A percentile compares a stretch with the other conserved stretches of the same genome.
Evolutionary conservation across 1,140 invertebrate species (phyloP).

Genomic region (Nixonia krombeini): DNA sequence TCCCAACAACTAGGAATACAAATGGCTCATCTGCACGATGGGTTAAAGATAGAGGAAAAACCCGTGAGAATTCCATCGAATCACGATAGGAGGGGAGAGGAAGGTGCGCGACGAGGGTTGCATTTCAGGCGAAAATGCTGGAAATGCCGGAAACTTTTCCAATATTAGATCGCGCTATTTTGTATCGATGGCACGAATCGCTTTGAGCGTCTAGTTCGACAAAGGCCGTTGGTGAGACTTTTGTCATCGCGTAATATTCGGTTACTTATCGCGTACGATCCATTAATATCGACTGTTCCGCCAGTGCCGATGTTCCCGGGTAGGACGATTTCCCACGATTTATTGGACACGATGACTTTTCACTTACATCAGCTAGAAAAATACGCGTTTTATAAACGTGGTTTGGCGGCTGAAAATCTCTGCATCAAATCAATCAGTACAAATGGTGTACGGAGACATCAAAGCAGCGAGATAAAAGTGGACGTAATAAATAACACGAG

Average conservation of each 20-base stretch:
- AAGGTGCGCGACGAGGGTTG: conserved; percentile 9
- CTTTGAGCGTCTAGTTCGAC: conserved; percentile 1
- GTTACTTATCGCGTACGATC: too few relatives aligned
- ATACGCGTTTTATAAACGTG: too few relatives aligned
- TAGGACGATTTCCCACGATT: too few relatives aligned
- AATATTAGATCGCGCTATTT: conserved; percentile 42
- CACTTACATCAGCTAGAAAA: too few relatives aligned
- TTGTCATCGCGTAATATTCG: neutral
- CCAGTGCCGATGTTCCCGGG: too few relatives aligned
- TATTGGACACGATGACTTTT: too few relatives aligned
- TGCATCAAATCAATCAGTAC: too few relatives aligned
- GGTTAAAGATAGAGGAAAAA: conserved; percentile 34
- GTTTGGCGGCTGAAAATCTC: too few relatives aligned
- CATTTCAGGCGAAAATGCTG: conserved; percentile 30
- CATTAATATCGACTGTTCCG: too few relatives aligned
- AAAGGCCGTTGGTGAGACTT: conserved; percentile 1
- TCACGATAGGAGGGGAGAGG: conserved; percentile 17
- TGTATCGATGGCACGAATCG: conserved; percentile 1
- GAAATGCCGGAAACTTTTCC: conserved; percentile 38
- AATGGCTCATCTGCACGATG: conserved; percentile 37
- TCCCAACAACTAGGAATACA: conserved; percentile 41
- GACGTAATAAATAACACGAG: too few relatives aligned
- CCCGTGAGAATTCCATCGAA: conserved; percentile 34
- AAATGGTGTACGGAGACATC: too few relatives aligned
- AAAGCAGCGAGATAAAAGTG: too few relatives aligned